Conservation (phyloP, 1,140 invertebrate species). For the Amphibalanus amphitrite region DNA sequence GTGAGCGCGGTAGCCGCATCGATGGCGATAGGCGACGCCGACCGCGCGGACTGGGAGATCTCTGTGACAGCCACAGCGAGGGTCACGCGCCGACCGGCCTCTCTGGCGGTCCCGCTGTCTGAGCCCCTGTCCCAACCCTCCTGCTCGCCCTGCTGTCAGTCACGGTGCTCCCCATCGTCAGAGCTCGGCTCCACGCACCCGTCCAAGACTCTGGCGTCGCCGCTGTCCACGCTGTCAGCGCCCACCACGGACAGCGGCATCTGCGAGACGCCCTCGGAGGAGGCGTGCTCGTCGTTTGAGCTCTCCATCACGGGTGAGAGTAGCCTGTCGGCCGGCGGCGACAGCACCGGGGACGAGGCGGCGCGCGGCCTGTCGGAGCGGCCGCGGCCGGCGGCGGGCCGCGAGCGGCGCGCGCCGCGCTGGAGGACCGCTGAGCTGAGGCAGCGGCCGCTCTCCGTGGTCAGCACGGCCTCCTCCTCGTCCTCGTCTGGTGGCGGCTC, state of each 20-base stretch:
- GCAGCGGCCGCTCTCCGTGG: neutral
- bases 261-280: neutral
- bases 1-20: too few relatives aligned
- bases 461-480: neutral
- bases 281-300: neutral
- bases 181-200: neutral
- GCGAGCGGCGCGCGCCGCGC: too few relatives aligned
- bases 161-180: too few relatives aligned
- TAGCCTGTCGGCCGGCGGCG: neutral
- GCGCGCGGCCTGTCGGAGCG: too few relatives aligned
- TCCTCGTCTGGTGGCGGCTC: neutral
- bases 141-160: too few relatives aligned
- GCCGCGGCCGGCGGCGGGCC: too few relatives aligned
- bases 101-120: too few relatives aligned
- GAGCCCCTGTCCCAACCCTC: too few relatives aligned
- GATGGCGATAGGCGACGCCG: too few relatives aligned
- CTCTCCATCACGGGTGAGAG: neutral
- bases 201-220: neutral
- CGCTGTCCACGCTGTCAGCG: neutral
- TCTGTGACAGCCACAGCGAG: too few relatives aligned
- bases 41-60: too few relatives aligned
- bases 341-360: neutral
- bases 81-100: too few relatives aligned
- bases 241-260: neutral
- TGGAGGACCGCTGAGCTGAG: neutral